A percentile compares a stretch with the other conserved stretches of the same genome.
Evolutionary conservation across 1,140 invertebrate genomes (phyloP).

Genomic region (Platyscapa corneri): DNA sequence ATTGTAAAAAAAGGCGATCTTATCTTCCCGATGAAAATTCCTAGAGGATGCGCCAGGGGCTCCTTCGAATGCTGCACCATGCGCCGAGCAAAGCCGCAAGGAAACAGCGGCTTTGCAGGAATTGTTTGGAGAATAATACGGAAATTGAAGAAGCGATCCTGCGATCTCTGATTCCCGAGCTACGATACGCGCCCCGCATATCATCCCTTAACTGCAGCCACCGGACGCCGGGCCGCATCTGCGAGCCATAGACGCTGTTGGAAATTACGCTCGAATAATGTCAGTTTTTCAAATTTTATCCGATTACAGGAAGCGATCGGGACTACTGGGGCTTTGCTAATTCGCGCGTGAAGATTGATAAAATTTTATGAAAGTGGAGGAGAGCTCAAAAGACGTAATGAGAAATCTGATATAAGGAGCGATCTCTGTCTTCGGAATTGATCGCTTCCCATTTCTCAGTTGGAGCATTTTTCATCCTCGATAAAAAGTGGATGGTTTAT

Average conservation of each 20-base stretch:
- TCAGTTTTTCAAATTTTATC: not conserved
- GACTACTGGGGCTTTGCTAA: not conserved
- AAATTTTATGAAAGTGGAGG: not conserved
- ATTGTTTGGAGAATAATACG: conserved; percentile 49
- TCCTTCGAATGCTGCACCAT: conserved; percentile 11
- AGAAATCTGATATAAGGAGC: not conserved
- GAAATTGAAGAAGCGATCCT: too few species aligned
- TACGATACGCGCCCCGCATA: conserved; percentile 32
- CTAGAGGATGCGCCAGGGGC: not conserved
- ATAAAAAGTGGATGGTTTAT: conserved; percentile 3
- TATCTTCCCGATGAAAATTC: not conserved
- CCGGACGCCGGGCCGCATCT: not conserved
- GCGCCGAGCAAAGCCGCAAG: not conserved
- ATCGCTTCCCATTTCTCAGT: not conserved
- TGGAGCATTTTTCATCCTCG: not conserved
- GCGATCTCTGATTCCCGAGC: conserved; percentile 40
- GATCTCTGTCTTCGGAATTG: not conserved
- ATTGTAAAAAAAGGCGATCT: not conserved
- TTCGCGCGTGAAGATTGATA: not conserved
- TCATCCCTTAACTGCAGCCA: not conserved
- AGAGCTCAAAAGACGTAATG: not conserved
- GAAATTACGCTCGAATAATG: not conserved
- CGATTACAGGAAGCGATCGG: not conserved
- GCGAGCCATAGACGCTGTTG: not conserved
- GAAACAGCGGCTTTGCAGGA: conserved; percentile 37